phyloP scores from a whole-genome alignment of 2,888 invertebrate species.

The Pelosia muscerda region DNA sequence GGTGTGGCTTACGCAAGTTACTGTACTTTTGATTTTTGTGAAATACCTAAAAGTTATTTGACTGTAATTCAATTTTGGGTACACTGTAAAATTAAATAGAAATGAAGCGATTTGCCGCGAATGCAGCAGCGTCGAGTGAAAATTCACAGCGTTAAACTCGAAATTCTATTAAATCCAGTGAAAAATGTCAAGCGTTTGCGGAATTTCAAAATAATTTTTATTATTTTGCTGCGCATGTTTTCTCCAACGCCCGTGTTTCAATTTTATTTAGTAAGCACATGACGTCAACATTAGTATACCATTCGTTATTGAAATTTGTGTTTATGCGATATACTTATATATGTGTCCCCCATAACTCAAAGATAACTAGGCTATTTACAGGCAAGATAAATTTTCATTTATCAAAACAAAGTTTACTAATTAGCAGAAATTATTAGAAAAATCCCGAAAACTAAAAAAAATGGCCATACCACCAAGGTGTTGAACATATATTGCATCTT shows the following conservation, averaged over 20 bases:
- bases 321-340: no score
- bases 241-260: background rate
- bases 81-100: background rate
- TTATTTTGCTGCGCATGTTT: background rate
- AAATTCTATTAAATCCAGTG: slow-evolving; percentile 15
- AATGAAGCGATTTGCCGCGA: background rate
- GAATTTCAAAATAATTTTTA: background rate
- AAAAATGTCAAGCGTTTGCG: background rate
- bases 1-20: background rate
- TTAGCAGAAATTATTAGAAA: no score
- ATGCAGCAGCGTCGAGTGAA: slow-evolving; percentile 2
- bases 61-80: background rate
- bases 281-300: background rate
- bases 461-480: no score
- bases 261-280: slow-evolving; percentile 1
- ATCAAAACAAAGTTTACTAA: no score
- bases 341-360: no score
- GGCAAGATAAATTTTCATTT: no score
- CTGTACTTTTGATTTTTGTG: background rate
- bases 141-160: background rate
- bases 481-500: no score
- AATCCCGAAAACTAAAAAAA: no score
- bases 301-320: no score
- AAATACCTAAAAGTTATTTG: background rate
- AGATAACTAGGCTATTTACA: no score